Conservation (phyloP, 1,140 invertebrate genomes). For the Lordiphosa stackelbergi region DNA sequence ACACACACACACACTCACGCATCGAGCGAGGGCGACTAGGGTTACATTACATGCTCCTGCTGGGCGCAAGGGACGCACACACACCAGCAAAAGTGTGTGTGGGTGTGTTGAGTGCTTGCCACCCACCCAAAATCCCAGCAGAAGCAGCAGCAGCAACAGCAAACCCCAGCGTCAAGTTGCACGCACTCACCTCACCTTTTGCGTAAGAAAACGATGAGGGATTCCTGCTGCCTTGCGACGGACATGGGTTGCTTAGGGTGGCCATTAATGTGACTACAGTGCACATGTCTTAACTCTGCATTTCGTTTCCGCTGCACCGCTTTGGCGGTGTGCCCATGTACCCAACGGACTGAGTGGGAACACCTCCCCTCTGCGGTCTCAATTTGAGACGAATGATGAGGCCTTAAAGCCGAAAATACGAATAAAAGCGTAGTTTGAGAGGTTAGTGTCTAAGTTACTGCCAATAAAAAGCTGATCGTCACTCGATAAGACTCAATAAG, state of each 20-base stretch:
- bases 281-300: constrained; percentile 4
- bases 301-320: constrained; percentile 5
- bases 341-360: no score
- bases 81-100: neutral
- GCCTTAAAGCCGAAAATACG: no score
- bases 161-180: constrained; percentile 7
- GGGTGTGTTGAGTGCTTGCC: constrained; percentile 1
- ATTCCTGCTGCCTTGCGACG: constrained; percentile 12
- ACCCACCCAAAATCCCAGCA: constrained; percentile 9
- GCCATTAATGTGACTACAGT: constrained; percentile 2
- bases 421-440: no score
- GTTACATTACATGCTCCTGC: constrained; percentile 23
- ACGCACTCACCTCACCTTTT: constrained; percentile 10
- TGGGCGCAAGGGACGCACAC: constrained; percentile 10
- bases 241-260: constrained; percentile 1
- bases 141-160: constrained; percentile 12
- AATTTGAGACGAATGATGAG: no score
- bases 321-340: neutral
- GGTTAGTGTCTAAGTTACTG: no score
- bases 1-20: constrained; percentile 16
- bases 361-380: no score
- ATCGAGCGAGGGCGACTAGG: constrained; percentile 18
- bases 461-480: no score
- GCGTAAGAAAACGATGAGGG: constrained; percentile 14
- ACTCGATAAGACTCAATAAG: neutral